Evolutionary conservation across 2,113 vertebrate species (phyloP), one percentile per base, ranked within the genome.

Genomic region (Columba janthina): DNA sequence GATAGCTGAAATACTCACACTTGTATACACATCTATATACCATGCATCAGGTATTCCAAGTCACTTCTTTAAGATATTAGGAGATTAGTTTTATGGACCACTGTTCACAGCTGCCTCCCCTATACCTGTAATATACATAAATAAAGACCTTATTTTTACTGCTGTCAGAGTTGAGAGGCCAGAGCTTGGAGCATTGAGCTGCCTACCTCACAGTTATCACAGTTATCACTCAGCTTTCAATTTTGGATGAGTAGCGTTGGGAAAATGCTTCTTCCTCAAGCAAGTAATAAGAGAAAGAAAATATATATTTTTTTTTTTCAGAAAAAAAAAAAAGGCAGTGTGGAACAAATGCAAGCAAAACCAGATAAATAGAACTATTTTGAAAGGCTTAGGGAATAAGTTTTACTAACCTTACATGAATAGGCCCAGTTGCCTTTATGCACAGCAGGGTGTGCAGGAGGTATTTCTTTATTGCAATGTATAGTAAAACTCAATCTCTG

Each of bases 1-100:
- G 12, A 50, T 8, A 56, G 20, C 38, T 67, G 9, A 4, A 40
- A 26, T 44, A 34, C 26, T 66, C 40, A 21, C 0, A 0, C 19
- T 66, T 79, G 3, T 26, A 2, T n/a, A 67, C 28, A 40, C 20
- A 54, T 12, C 11, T 46, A 8, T 38, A 60, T 8, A 53, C 16
- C 7, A 22, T 28, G 15, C 6, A 48, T 65, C 20, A 66, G 38
- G 21, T 24, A 76, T 83, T 82, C 31, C 17, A 60, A 50, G 29
- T 53, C 51, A 71, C 19, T 16, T 54, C 5, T 74, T 42, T 51
- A 83, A 66, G 71, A 51, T 15, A 74, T 42, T 85, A 78, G 40
- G 48, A 90, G 78, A 88, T 87, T 19, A 67, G 11, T 70, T 88
- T 57, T 42, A 85, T 32, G 28, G 21, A 44, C 16, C 29, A 60